These are phyloP conservation scores for Prunella fulvescens DNA, from an alignment of 2,113 vertebrate species.

Conservation along the genomic window DNA sequence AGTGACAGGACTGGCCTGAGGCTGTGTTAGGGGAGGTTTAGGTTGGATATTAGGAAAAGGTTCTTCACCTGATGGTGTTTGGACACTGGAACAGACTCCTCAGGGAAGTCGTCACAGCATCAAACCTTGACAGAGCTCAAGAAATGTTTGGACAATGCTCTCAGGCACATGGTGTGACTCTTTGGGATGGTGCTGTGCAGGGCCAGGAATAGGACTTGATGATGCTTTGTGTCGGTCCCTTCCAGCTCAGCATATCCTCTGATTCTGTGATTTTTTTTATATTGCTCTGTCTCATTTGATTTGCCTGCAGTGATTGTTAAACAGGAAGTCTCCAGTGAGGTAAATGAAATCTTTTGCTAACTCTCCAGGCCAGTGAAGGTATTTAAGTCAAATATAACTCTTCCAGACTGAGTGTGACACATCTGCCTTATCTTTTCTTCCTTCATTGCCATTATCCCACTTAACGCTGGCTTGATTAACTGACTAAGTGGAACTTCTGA, in stretches of 20 bases:
- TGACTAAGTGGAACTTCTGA: constrained; percentile 27
- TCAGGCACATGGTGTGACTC: background rate
- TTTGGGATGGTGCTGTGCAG: background rate
- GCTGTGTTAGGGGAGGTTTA: background rate
- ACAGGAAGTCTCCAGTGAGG: background rate
- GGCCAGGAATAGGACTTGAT: background rate
- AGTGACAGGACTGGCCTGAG: background rate
- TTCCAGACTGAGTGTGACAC: constrained; percentile 12
- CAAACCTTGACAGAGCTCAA: no score
- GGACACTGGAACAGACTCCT: background rate
- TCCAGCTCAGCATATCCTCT: background rate
- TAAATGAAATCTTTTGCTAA: background rate
- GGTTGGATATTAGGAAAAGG: background rate
- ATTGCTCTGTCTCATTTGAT: background rate
- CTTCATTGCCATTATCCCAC: constrained; percentile 19
- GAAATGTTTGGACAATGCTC: background rate
- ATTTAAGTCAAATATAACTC: constrained; percentile 39
- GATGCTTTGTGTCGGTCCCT: background rate
- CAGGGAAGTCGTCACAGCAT: background rate
- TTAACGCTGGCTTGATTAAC: constrained; percentile 14
- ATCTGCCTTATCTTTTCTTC: constrained; percentile 22
- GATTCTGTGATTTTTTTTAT: background rate
- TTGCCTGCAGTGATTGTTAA: background rate
- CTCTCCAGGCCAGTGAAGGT: background rate
- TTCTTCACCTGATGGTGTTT: background rate